phyloP scores from a whole-genome alignment of 2,888 invertebrate genomes.

The Folsomia candida region DNA sequence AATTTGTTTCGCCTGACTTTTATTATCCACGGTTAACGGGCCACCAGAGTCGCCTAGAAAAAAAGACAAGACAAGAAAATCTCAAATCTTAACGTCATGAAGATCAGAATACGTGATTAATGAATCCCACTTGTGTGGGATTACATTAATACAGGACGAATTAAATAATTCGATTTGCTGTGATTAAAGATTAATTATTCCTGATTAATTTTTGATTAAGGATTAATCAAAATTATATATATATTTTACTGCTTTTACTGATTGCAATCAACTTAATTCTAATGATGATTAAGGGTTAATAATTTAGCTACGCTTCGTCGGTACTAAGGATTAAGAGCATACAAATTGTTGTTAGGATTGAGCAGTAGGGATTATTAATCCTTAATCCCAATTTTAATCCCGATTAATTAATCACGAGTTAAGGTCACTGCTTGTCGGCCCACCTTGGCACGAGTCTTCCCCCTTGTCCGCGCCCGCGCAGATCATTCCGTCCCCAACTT shows the following conservation, averaged over 20 bases:
- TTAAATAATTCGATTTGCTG: neutral
- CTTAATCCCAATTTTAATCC: neutral
- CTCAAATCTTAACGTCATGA: constrained; percentile 5
- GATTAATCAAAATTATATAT: too few species aligned
- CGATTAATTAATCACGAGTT: too few species aligned
- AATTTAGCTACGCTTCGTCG: neutral
- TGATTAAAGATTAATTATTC: too few species aligned
- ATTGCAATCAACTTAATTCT: too few species aligned
- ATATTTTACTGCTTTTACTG: too few species aligned
- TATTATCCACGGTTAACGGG: constrained; percentile 59
- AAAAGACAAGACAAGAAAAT: constrained; percentile 2
- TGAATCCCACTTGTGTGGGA: too few species aligned
- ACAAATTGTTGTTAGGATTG: neutral
- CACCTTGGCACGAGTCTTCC: constrained; percentile 70
- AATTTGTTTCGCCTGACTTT: constrained; percentile 30
- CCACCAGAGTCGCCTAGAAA: constrained; percentile 61
- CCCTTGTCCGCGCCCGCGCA: constrained; percentile 75
- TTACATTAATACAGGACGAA: too few species aligned
- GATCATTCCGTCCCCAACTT: constrained; percentile 64
- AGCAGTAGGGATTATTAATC: too few species aligned
- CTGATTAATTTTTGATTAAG: too few species aligned
- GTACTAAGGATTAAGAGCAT: neutral
- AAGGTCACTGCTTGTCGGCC: too few species aligned
- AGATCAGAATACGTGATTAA: too few species aligned
- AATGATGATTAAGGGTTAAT: too few species aligned